phyloP scores from a whole-genome alignment of 2,888 invertebrate species.

The Heliconius ismenius region DNA sequence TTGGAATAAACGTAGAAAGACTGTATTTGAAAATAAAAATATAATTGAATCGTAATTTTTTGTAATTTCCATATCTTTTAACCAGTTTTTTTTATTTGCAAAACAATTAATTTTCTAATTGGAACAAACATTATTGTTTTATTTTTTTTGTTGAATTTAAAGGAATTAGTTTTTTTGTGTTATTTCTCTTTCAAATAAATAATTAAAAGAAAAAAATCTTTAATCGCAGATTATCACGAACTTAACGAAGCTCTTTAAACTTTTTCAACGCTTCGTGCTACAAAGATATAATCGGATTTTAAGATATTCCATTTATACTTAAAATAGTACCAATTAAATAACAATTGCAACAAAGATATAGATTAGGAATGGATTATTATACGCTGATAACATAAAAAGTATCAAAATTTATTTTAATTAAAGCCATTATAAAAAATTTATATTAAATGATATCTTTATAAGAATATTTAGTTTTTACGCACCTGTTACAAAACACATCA shows the following conservation, averaged over 20 bases:
- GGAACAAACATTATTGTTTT: no score
- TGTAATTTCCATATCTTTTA: no score
- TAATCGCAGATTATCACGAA: no score
- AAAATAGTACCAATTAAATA: constrained; percentile 2
- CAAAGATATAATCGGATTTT: not conserved
- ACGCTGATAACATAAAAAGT: no score
- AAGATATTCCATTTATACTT: not conserved
- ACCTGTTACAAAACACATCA: constrained; percentile 45
- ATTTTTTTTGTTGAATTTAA: not conserved
- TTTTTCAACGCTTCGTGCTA: not conserved
- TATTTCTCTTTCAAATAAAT: not conserved
- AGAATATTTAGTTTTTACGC: constrained; percentile 13
- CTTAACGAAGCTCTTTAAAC: not conserved
- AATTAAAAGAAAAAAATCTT: not conserved
- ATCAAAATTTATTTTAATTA: no score
- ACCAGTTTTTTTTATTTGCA: not conserved
- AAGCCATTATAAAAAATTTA: no score
- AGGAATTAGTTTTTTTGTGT: not conserved
- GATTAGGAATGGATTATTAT: no score
- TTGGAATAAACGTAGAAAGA: constrained; percentile 40
- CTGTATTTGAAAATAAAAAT: not conserved
- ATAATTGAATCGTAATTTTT: not conserved
- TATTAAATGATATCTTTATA: not conserved
- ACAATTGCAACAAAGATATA: not conserved
- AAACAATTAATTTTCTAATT: not conserved